Conservation (phyloP, 1,140 invertebrate genomes). For the Carposina sasakii region DNA sequence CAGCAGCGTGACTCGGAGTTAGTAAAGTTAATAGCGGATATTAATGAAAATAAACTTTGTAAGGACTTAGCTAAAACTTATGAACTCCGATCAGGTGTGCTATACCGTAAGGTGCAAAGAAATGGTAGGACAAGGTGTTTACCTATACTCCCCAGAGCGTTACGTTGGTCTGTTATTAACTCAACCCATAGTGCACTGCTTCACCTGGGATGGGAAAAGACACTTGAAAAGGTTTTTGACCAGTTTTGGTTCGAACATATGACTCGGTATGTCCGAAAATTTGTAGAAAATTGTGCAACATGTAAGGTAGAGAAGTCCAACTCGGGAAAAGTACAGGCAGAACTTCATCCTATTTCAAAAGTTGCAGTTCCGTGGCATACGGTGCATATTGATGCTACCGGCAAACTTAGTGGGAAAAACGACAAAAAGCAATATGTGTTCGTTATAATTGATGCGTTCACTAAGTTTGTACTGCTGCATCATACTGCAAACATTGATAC, state of each 20-base stretch:
- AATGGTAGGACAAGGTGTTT: constrained; percentile 14
- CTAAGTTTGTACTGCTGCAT: constrained; percentile 23
- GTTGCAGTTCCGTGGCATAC: not conserved
- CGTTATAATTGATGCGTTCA: constrained; percentile 26
- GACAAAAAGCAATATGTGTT: constrained; percentile 19
- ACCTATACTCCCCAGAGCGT: constrained; percentile 29
- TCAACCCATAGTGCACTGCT: too few species aligned
- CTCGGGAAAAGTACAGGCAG: constrained; percentile 14
- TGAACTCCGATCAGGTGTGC: not conserved
- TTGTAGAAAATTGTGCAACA: constrained; percentile 20
- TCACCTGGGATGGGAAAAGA: constrained; percentile 9
- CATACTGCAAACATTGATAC: constrained; percentile 4
- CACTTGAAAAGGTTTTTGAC: constrained; percentile 1
- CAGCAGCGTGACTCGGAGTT: not conserved
- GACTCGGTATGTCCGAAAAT: not conserved
- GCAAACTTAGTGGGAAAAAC: constrained; percentile 20
- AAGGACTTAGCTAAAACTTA: not conserved
- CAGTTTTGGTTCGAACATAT: constrained; percentile 1
- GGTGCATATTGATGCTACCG: constrained; percentile 4
- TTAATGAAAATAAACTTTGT: not conserved
- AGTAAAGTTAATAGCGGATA: not conserved
- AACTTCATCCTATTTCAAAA: not conserved
- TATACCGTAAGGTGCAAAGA: not conserved
- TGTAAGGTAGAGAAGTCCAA: constrained; percentile 26
- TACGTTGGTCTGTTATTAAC: constrained; percentile 34